These are phyloP conservation scores for Torymus texanus DNA, from an alignment of 2,888 invertebrate genomes.

Conservation along the genomic window DNA sequence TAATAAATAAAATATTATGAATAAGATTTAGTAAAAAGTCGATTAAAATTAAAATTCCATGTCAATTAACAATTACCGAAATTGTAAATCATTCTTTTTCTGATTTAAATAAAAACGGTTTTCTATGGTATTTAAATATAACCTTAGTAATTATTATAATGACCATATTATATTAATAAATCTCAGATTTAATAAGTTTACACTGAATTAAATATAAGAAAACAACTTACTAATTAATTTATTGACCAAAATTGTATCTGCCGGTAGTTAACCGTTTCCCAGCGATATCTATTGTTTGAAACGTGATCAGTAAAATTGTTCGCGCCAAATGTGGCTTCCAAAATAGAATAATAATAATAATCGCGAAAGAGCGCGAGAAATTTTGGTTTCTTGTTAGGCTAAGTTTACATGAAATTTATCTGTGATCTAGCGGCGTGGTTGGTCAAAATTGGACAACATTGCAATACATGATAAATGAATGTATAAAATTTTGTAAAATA, in stretches of 20 bases:
- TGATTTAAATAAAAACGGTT: neutral
- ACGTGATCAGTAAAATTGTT: constrained; percentile 47
- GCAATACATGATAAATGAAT: too few relatives aligned
- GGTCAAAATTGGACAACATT: constrained; percentile 25
- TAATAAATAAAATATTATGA: neutral
- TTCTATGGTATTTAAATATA: constrained; percentile 10
- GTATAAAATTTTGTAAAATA: too few relatives aligned
- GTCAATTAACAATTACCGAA: too few relatives aligned
- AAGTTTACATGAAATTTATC: constrained; percentile 24
- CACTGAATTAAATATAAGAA: neutral
- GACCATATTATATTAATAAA: neutral
- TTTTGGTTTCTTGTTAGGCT: neutral
- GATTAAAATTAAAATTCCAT: too few relatives aligned
- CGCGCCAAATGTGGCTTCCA: constrained; percentile 51
- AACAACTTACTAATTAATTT: neutral
- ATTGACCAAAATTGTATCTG: constrained; percentile 38
- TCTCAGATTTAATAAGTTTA: neutral
- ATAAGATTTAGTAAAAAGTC: neutral
- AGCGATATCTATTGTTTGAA: constrained; percentile 37
- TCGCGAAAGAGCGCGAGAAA: neutral
- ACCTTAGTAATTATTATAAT: constrained; percentile 9
- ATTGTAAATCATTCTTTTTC: neutral
- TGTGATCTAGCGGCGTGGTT: neutral
- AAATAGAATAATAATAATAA: constrained; percentile 46
- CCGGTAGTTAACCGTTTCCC: constrained; percentile 40